Evolutionary conservation across 2,888 invertebrate genomes (phyloP).

Genomic region (Acanthopleura granulata): DNA sequence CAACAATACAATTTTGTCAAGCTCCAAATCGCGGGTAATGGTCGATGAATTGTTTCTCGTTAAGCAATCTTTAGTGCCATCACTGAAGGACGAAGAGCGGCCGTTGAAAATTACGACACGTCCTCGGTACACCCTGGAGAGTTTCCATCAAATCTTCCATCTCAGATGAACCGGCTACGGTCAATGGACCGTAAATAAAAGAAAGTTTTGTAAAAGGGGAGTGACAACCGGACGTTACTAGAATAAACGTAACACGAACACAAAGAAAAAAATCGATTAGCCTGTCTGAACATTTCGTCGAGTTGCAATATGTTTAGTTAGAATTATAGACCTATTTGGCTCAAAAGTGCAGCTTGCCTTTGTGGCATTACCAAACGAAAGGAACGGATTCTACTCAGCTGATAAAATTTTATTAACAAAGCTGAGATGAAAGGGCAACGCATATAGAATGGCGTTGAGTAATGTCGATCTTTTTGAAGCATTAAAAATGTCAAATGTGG

Average conservation of each 20-base stretch:
- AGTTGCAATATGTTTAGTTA: too few species aligned
- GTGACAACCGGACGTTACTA: neutral
- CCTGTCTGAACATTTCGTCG: too few species aligned
- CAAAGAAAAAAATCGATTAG: neutral
- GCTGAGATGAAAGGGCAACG: too few species aligned
- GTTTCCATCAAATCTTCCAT: neutral
- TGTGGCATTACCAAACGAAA: too few species aligned
- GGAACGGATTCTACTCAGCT: too few species aligned
- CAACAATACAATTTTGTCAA: neutral
- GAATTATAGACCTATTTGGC: too few species aligned
- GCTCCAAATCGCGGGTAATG: conserved; percentile 2
- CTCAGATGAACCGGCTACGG: neutral
- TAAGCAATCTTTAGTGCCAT: neutral
- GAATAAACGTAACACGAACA: neutral
- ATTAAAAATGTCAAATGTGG: too few species aligned
- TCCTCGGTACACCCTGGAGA: neutral
- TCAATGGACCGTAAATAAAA: too few species aligned
- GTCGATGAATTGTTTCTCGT: conserved; percentile 15
- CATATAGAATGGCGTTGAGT: too few species aligned
- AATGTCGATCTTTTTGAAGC: too few species aligned
- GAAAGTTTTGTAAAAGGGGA: neutral
- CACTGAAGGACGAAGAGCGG: neutral
- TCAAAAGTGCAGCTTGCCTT: too few species aligned
- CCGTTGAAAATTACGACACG: conserved; percentile 13
- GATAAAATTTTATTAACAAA: too few species aligned